Evolutionary conservation across 2,888 invertebrate genomes (phyloP).

Genomic region (Cheilosia variabilis): DNA sequence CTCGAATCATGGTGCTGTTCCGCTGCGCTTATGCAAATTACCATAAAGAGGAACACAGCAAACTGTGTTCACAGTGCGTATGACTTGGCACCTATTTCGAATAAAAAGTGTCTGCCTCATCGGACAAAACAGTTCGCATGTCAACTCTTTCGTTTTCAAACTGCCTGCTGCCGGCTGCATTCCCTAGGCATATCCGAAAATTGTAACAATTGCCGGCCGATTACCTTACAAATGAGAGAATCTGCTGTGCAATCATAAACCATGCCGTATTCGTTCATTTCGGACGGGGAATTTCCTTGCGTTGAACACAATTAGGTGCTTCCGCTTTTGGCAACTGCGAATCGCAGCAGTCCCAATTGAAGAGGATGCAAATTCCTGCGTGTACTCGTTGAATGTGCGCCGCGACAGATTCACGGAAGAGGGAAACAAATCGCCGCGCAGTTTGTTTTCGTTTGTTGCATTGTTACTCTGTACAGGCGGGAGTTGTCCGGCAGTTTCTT

Average conservation of each 20-base stretch:
- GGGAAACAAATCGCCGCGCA: slow-evolving; percentile 53
- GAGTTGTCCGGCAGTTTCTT: slow-evolving; percentile 18
- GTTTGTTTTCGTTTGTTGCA: slow-evolving; percentile 68
- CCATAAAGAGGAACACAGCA: not conserved
- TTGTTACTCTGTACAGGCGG: slow-evolving; percentile 49
- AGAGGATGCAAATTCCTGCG: slow-evolving; percentile 10
- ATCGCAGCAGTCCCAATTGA: not conserved
- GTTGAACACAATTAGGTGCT: slow-evolving; percentile 39
- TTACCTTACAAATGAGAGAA: not conserved
- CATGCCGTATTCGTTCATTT: slow-evolving; percentile 23
- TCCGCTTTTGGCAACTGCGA: slow-evolving; percentile 27
- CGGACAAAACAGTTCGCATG: not conserved
- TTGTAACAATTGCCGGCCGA: too few relatives aligned
- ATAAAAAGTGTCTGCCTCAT: not conserved
- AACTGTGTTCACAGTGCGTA: not conserved
- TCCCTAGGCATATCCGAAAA: too few relatives aligned
- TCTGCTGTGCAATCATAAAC: slow-evolving; percentile 6
- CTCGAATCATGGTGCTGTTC: not conserved
- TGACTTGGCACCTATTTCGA: not conserved
- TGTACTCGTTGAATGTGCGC: slow-evolving; percentile 11
- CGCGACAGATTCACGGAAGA: slow-evolving; percentile 49
- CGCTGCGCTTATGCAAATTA: not conserved
- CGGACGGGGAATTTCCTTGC: not conserved
- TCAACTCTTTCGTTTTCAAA: slow-evolving; percentile 1
- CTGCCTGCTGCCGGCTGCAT: not conserved